Evolutionary conservation across 1,140 invertebrate species (phyloP), one percentile per base, ranked within the genome.

Genomic region (Calycopis cecrops): DNA sequence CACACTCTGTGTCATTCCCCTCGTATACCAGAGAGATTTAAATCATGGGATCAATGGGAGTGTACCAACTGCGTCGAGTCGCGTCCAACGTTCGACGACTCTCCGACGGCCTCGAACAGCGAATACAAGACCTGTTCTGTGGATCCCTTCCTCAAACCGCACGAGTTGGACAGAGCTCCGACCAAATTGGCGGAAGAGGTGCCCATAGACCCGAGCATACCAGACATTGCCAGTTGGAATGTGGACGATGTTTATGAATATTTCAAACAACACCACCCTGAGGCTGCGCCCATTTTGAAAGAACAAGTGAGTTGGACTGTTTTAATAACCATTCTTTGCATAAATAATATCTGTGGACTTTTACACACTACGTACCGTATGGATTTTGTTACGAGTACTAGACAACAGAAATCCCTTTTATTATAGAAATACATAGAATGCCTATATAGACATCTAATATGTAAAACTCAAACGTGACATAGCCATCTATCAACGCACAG

Each of bases 191-290:
- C 53, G 33, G 75, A 79, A 34, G 79, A 87, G 54, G 57, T 69
- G 16, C 69, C 76, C 8, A 90, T 93, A 55, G 92, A 93, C 82
- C 90, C 90, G 18, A 90, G 86, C 59, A 93, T 95, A 70, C 94
- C 94, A 14, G 94, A 96, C 87, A 93, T 94, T 9, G 91, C 91
- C 0, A 89, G 92, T 69, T 97, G 95, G 95, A 92, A 91, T 4
- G 90, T 91, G 8, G 91, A 94, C 59, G 93, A 97, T 79, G 95
- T 97, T 1, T 94, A 92, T 73, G 88, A 92, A 14, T 97, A 95
- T 86, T 95, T 96, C 73, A 88, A 88, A 7, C 88, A 92, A 59
- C 90, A 93, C 64, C 94, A 95, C 42, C 91, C 91, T 1, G 92
- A 95, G 65, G 91, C 93, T 71, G 93, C 95, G 11, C 89, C 92